Evolutionary conservation across 2,797 vertebrate species (phyloP).

Genomic region (Jordanella pulchra): DNA sequence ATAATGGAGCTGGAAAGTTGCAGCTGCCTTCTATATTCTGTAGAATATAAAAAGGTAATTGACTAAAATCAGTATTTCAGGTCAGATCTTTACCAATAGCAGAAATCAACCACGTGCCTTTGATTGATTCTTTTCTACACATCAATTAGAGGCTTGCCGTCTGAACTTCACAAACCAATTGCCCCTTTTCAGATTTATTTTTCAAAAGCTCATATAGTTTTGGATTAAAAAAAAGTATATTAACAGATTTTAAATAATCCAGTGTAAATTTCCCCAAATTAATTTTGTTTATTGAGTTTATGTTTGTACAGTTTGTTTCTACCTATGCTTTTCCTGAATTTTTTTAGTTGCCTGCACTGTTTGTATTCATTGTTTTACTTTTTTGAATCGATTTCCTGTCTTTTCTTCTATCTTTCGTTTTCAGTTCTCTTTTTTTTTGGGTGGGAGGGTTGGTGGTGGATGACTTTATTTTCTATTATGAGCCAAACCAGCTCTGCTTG

Average conservation of each 20-base stretch:
- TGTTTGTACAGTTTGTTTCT: not conserved
- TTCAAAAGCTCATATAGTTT: not conserved
- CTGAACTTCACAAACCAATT: no score
- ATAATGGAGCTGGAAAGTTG: not conserved
- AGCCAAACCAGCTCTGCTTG: not conserved
- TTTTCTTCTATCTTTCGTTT: not conserved
- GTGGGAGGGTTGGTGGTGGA: not conserved
- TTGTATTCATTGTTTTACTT: not conserved
- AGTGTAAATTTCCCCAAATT: not conserved
- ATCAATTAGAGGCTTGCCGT: not conserved
- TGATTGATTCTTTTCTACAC: not conserved
- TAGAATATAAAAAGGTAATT: not conserved
- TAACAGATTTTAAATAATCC: conserved; percentile 2
- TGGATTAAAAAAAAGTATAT: no score
- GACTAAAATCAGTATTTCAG: not conserved
- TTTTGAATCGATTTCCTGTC: not conserved
- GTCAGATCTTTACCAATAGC: not conserved
- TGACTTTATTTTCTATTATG: not conserved
- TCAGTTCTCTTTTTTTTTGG: not conserved
- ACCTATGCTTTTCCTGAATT: conserved; percentile 20
- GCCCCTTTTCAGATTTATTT: not conserved
- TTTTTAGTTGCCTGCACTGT: not conserved
- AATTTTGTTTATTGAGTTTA: not conserved
- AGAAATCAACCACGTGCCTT: not conserved
- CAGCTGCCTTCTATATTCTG: not conserved